A percentile compares a stretch with the other conserved stretches of the same genome.
Conservation (phyloP, 1,140 invertebrate genomes). For the Eupeodes corollae region DNA sequence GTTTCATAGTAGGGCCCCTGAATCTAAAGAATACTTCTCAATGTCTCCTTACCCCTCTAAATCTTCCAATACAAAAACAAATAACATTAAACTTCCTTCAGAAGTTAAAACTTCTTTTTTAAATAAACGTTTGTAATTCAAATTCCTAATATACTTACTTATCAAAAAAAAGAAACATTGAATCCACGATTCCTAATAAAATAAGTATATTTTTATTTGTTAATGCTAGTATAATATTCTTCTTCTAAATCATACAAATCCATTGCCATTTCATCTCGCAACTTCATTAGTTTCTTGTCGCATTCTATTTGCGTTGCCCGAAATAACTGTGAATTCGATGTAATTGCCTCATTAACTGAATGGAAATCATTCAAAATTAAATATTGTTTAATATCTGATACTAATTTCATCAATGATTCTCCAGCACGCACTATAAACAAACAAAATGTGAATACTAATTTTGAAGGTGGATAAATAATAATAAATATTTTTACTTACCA, state of each 20-base stretch:
- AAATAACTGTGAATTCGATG: constrained; percentile 80
- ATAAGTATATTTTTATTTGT: constrained; percentile 49
- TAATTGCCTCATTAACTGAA: constrained; percentile 91
- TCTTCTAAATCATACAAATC: constrained; percentile 94
- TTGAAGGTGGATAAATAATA: neutral
- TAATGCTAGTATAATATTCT: constrained; percentile 93
- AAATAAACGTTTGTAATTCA: no score
- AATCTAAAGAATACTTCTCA: no score
- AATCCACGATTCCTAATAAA: no score
- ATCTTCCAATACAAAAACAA: no score
- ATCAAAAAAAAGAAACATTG: no score
- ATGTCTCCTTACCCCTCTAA: no score
- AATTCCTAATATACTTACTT: no score
- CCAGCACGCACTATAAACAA: constrained; percentile 65
- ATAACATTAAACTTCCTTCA: no score
- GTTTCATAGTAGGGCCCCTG: no score
- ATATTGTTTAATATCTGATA: constrained; percentile 94
- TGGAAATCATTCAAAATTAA: constrained; percentile 94
- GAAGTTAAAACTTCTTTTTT: no score
- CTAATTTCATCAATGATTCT: constrained; percentile 90
- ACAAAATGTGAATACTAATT: constrained; percentile 1
- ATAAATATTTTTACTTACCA: constrained; percentile 41
- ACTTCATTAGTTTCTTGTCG: constrained; percentile 83
- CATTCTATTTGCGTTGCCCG: constrained; percentile 80
- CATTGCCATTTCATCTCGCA: constrained; percentile 88